Percentiles rank a stretch among this genome's conserved stretches.
Evolutionary conservation across 2,888 invertebrate genomes (phyloP).

Genomic region (Acrobasis consociella): DNA sequence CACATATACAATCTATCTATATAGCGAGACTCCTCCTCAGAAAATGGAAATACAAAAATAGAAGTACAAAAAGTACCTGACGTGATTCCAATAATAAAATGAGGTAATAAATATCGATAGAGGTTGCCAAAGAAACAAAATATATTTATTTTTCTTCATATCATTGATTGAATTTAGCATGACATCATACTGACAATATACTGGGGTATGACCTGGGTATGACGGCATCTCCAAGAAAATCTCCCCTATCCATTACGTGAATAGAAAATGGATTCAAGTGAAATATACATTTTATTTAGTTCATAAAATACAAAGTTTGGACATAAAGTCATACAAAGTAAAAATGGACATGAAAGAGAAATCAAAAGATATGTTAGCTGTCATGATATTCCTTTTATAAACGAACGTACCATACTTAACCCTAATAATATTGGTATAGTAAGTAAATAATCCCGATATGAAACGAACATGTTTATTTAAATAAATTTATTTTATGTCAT

Average conservation of each 20-base stretch:
- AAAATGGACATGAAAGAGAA: background rate
- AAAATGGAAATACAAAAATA: background rate
- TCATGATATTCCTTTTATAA: background rate
- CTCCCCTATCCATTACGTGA: constrained; percentile 1
- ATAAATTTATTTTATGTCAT: too few species aligned
- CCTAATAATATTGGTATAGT: too few species aligned
- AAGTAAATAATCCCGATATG: too few species aligned
- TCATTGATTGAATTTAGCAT: constrained; percentile 9
- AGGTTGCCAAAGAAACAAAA: background rate
- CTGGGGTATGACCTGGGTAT: background rate
- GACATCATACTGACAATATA: constrained; percentile 10
- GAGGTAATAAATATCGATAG: background rate
- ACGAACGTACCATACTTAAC: too few species aligned
- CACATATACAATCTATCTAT: too few species aligned
- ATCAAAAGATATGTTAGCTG: background rate
- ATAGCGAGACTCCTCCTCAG: too few species aligned
- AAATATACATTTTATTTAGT: background rate
- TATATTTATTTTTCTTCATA: background rate
- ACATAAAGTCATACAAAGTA: too few species aligned
- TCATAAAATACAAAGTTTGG: too few species aligned
- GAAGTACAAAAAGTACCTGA: background rate
- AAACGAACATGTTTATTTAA: too few species aligned
- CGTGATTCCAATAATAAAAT: background rate
- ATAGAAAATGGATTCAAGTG: background rate
- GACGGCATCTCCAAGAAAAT: constrained; percentile 7